Evolutionary conservation across 1,140 invertebrate species (phyloP).

Genomic region (Sminthurides bifidus): DNA sequence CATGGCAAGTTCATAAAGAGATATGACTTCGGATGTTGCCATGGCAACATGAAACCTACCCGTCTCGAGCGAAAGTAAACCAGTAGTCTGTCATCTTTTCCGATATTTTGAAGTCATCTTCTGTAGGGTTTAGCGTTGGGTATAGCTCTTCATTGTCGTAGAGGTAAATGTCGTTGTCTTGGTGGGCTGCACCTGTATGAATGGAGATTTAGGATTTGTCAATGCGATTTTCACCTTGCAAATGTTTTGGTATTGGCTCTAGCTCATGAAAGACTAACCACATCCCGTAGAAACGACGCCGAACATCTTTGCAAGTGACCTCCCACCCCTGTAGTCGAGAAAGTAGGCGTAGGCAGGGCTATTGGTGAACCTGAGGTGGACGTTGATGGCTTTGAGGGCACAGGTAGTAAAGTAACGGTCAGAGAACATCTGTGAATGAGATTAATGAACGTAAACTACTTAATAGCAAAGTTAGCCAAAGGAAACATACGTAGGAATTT

Average conservation of each 20-base stretch:
- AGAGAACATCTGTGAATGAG: slow-evolving; percentile 20
- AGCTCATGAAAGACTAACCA: slow-evolving; percentile 11
- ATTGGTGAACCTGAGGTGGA: slow-evolving; percentile 12
- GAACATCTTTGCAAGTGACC: slow-evolving; percentile 18
- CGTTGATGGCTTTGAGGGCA: slow-evolving; percentile 14
- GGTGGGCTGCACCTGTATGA: slow-evolving; percentile 15
- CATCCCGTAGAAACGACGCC: slow-evolving; percentile 21
- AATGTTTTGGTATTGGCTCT: not conserved
- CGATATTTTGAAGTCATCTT: slow-evolving; percentile 19
- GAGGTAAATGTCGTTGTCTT: slow-evolving; percentile 22
- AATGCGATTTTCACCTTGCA: too few species aligned
- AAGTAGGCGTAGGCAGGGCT: slow-evolving; percentile 20
- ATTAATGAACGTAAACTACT: too few species aligned
- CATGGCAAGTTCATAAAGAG: too few species aligned
- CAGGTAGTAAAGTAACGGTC: slow-evolving; percentile 20
- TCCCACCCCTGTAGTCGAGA: slow-evolving; percentile 13
- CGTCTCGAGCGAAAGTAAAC: slow-evolving; percentile 21
- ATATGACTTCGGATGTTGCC: too few species aligned
- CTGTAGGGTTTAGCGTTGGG: slow-evolving; percentile 5
- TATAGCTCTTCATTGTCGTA: slow-evolving; percentile 20
- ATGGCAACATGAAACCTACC: too few species aligned
- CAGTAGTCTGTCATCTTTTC: slow-evolving; percentile 20
- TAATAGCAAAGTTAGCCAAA: too few species aligned
- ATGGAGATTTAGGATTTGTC: too few species aligned
- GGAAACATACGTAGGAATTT: too few species aligned